These are phyloP conservation scores for Plagodis pulveraria DNA, from an alignment of 2,888 invertebrate species.

Conservation along the genomic window DNA sequence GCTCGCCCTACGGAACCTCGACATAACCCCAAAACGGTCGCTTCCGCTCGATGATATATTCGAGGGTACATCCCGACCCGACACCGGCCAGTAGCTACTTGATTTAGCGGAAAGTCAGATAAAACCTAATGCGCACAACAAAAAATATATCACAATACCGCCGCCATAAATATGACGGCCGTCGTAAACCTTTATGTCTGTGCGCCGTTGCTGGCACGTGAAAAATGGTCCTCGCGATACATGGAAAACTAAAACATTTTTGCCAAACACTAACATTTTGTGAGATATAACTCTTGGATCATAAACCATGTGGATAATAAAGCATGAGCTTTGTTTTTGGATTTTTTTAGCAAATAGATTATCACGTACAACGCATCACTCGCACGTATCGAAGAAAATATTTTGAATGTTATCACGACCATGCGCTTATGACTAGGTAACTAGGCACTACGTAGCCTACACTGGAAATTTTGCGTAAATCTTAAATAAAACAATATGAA, in stretches of 20 bases:
- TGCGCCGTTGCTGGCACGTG: conserved; percentile 79
- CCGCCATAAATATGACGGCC: conserved; percentile 83
- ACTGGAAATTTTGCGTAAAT: too few relatives aligned
- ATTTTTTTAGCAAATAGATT: conserved; percentile 22
- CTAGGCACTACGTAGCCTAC: too few relatives aligned
- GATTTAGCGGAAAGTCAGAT: conserved; percentile 85
- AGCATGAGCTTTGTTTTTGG: conserved; percentile 32
- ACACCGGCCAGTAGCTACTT: conserved; percentile 85
- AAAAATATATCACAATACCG: conserved; percentile 84
- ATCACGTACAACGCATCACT: neutral
- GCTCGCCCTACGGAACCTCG: conserved; percentile 65
- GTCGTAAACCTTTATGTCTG: conserved; percentile 85
- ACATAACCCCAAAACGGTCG: conserved; percentile 78
- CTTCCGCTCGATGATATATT: conserved; percentile 81
- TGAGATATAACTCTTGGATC: conserved; percentile 50
- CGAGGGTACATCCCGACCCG: conserved; percentile 83
- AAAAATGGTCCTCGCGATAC: conserved; percentile 77
- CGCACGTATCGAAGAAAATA: neutral
- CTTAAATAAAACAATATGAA: too few relatives aligned
- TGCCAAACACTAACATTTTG: conserved; percentile 49
- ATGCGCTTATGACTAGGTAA: too few relatives aligned
- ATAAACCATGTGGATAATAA: conserved; percentile 47
- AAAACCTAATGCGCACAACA: conserved; percentile 85
- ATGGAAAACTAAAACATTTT: conserved; percentile 58
- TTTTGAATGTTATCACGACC: too few relatives aligned